Conservation (phyloP, 2,888 invertebrate genomes). For the Thera britannica region DNA sequence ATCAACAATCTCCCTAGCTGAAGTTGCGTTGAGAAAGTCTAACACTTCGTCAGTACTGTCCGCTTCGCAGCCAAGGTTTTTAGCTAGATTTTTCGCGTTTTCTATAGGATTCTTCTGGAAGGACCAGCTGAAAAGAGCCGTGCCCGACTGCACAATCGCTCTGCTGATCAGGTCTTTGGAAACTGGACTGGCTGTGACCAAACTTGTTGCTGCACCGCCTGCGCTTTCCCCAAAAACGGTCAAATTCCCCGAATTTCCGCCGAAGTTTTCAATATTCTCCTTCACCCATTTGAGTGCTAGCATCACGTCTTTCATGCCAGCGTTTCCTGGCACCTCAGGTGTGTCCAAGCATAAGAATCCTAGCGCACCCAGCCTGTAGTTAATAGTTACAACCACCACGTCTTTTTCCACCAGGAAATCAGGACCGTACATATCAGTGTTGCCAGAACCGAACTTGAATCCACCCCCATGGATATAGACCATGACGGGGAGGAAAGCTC, state of each 20-base stretch:
- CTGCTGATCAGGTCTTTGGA: conserved; percentile 67
- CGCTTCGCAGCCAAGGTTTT: conserved; percentile 65
- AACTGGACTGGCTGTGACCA: conserved; percentile 69
- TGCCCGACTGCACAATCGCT: conserved; percentile 74
- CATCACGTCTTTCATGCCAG: conserved; percentile 74
- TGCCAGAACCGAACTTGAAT: conserved; percentile 81
- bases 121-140: conserved; percentile 54
- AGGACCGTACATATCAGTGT: conserved; percentile 73
- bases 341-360: conserved; percentile 75
- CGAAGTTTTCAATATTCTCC: conserved; percentile 71
- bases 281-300: conserved; percentile 74
- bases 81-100: conserved; percentile 63
- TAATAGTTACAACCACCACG: conserved; percentile 83
- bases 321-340: conserved; percentile 77
- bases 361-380: conserved; percentile 80
- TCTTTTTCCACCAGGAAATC: conserved; percentile 85
- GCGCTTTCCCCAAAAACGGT: conserved; percentile 75
- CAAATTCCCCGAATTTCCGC: conserved; percentile 73
- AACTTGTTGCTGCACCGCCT: conserved; percentile 61
- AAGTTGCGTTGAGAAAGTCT: conserved; percentile 67
- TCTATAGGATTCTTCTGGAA: conserved; percentile 66
- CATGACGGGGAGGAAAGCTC: conserved; percentile 82
- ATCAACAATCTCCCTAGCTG: conserved; percentile 68
- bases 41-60: conserved; percentile 65
- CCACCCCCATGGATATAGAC: conserved; percentile 85